phyloP scores from a whole-genome alignment of 2,888 invertebrate species.

The Beris morrisii region DNA sequence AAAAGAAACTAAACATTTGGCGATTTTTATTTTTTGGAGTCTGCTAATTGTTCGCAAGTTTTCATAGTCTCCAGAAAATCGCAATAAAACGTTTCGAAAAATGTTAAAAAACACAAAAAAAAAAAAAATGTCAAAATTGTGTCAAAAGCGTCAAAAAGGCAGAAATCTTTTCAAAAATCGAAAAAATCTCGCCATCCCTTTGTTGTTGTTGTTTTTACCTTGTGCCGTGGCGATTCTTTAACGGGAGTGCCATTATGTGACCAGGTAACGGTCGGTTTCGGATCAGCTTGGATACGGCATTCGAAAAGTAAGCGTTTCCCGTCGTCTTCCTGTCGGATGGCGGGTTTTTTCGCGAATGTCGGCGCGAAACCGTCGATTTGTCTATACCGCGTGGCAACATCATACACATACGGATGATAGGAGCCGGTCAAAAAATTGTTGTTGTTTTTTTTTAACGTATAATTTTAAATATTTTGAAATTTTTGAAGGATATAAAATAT shows the following conservation, averaged over 20 bases:
- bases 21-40: too few species aligned
- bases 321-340: constrained; percentile 96
- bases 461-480: not conserved
- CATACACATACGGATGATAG: not conserved
- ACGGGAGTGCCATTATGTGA: constrained; percentile 85
- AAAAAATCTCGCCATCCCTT: too few species aligned
- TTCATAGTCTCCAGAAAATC: too few species aligned
- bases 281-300: constrained; percentile 92
- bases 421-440: not conserved
- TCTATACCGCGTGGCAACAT: constrained; percentile 59
- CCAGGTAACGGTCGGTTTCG: constrained; percentile 86
- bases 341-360: constrained; percentile 96
- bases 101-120: too few species aligned
- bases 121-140: too few species aligned
- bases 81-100: too few species aligned
- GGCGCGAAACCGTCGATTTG: constrained; percentile 98
- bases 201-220: constrained; percentile 60
- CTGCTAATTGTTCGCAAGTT: too few species aligned
- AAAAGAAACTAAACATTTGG: too few species aligned
- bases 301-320: constrained; percentile 91
- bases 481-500: constrained; percentile 16
- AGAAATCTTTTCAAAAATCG: too few species aligned
- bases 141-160: too few species aligned
- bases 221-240: constrained; percentile 80
- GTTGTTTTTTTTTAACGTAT: not conserved